Evolutionary conservation across 1,140 invertebrate species (phyloP), one percentile per base, ranked within the genome.

Genomic region (Lethocerus indicus): DNA sequence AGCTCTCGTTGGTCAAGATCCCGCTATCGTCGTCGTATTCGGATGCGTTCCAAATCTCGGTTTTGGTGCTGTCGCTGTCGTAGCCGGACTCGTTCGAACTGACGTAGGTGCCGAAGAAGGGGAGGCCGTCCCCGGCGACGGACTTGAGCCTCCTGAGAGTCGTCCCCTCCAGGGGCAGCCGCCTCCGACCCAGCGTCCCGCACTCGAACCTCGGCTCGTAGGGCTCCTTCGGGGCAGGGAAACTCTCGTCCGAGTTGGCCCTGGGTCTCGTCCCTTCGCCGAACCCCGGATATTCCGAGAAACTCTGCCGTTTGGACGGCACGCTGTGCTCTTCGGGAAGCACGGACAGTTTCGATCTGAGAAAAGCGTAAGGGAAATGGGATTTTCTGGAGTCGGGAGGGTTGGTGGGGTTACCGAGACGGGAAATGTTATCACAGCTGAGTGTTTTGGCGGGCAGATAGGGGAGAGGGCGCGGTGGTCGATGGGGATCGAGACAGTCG

Each of bases 41-140:
- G 0, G 6, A 16, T 18, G 12, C 42, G 27, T 36, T 27, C 25
- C 24, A 36, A 28, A 29, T 44, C 25, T 18, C 14, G 27, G 27
- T 24, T 40, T 40, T 50, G 35, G 20, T 28, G 18, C 47, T 47
- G 57, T 85, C 82, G 61, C 81, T 84, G 55, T 86, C 82, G 60
- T 85, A 85, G 18, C 83, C 83, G 26, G 81, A 85, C 64, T 85
- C 83, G 60, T 84, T 85, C 24, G 81, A 85, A 62, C 81, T 83
- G 13, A 84, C 73, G 61, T 82, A 82, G 63, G 78, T 67, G 18
- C 26, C 49, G 6, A 46, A 42, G 1, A 39, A 5, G 2, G 29
- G n/a, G 18, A 18, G 24, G 14, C 16, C 9, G 14, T 43, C 21
- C n/a, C n/a, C n/a, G n/a, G n/a, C n/a, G n/a, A n/a, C n/a, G n/a